Percentiles rank a stretch among this genome's conserved stretches.
These are phyloP conservation scores for Acanthococcus lagerstroemiae DNA, from an alignment of 2,888 invertebrate species.

Conservation along the genomic window DNA sequence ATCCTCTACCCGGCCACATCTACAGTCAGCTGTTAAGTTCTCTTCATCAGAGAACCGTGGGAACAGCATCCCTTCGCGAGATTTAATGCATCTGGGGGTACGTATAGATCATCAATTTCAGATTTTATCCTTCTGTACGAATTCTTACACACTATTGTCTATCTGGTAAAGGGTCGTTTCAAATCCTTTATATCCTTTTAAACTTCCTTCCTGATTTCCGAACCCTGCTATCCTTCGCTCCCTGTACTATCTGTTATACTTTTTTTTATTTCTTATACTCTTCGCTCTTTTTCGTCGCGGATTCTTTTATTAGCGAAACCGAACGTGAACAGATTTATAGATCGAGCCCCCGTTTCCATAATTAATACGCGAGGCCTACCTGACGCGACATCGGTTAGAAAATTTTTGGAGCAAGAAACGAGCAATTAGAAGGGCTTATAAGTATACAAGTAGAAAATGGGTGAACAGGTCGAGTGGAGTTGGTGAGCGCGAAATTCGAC, in stretches of 20 bases:
- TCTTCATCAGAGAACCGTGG: conserved; percentile 14
- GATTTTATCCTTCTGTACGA: conserved; percentile 21
- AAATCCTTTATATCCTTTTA: conserved; percentile 16
- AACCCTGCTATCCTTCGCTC: conserved; percentile 4
- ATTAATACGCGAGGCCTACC: too few relatives aligned
- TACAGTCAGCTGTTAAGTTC: conserved; percentile 15
- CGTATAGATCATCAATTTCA: conserved; percentile 24
- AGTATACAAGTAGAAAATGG: too few relatives aligned
- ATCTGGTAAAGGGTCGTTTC: conserved; percentile 19
- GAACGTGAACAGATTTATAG: conserved; percentile 12
- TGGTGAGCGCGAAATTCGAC: too few relatives aligned
- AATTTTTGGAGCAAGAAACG: too few relatives aligned
- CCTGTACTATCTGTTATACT: conserved; percentile 20
- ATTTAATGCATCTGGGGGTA: conserved; percentile 21
- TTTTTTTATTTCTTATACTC: conserved; percentile 1
- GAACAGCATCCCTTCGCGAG: conserved; percentile 25
- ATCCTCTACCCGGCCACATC: conserved; percentile 3
- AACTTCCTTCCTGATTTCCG: conserved; percentile 22
- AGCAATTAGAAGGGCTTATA: too few relatives aligned
- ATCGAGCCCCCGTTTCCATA: conserved; percentile 15
- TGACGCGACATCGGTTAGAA: too few relatives aligned
- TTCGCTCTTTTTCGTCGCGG: background rate
- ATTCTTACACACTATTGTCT: conserved; percentile 22
- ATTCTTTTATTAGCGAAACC: conserved; percentile 9
- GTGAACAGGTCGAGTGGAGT: too few relatives aligned